Evolutionary conservation across 1,140 invertebrate genomes (phyloP).

Genomic region (Callitettix versicolor): DNA sequence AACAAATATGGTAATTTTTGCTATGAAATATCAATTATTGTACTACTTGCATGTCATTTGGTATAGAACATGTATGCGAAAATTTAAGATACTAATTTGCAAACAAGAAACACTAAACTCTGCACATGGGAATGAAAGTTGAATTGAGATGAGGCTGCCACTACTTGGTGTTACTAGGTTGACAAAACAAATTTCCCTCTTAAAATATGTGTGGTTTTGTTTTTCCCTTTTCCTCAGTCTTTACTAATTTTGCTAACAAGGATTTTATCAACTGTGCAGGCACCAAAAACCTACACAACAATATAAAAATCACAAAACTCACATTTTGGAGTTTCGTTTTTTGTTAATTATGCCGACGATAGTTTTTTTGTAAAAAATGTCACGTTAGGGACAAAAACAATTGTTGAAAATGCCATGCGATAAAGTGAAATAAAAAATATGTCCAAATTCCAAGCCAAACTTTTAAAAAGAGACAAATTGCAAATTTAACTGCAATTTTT

Average conservation of each 20-base stretch:
- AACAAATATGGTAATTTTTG: not conserved
- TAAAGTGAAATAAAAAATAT: too few relatives aligned
- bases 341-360: conserved; percentile 11
- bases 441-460: too few relatives aligned
- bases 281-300: not conserved
- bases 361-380: too few relatives aligned
- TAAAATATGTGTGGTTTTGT: conserved; percentile 10
- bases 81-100: not conserved
- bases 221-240: not conserved
- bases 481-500: too few relatives aligned
- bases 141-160: not conserved
- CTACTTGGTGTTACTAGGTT: conserved; percentile 2
- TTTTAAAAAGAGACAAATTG: too few relatives aligned
- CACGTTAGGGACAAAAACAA: too few relatives aligned
- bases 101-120: not conserved
- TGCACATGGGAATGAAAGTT: not conserved
- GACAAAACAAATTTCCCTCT: conserved; percentile 2
- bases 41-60: not conserved
- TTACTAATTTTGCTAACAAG: not conserved
- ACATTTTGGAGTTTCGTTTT: conserved; percentile 4
- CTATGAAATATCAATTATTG: not conserved
- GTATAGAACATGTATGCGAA: not conserved
- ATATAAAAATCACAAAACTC: not conserved
- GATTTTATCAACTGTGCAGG: not conserved
- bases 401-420: too few relatives aligned